Evolutionary conservation across 2,113 vertebrate species (phyloP).

Genomic region (Cryptoleucopteryx plumbea): DNA sequence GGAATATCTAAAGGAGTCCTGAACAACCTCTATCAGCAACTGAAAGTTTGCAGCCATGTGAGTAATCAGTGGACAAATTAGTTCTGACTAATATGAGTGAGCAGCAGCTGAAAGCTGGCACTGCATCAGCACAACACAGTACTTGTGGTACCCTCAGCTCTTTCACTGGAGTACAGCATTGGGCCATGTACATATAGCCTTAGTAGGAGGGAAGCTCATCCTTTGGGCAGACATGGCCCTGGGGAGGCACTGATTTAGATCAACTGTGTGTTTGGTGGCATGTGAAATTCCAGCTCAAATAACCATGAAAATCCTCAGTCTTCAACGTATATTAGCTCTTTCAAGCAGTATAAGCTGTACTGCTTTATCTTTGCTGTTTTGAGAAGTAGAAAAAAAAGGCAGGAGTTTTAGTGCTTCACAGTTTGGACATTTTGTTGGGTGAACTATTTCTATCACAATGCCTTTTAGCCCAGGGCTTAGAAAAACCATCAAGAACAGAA

Average conservation of each 20-base stretch:
- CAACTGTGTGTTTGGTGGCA: not conserved
- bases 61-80: not conserved
- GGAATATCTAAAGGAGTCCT: not conserved
- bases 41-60: not conserved
- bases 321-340: not conserved
- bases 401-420: not conserved
- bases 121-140: not conserved
- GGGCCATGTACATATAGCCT: not conserved
- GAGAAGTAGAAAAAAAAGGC: not conserved
- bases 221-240: not conserved
- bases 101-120: not conserved
- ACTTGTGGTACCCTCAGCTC: not conserved
- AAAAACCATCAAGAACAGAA: not conserved
- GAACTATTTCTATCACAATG: not conserved
- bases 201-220: fast-evolving
- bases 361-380: not conserved
- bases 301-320: not conserved
- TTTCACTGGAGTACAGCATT: not conserved
- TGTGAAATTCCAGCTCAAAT: not conserved
- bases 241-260: not conserved
- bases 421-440: not conserved
- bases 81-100: not conserved
- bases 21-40: not conserved
- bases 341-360: not conserved
- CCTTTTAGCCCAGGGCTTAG: slow-evolving; percentile 1